Percentiles rank a stretch among this genome's conserved stretches.
These are phyloP conservation scores for Balearica regulorum DNA, from an alignment of 2,797 vertebrate species.

Conservation along the genomic window DNA sequence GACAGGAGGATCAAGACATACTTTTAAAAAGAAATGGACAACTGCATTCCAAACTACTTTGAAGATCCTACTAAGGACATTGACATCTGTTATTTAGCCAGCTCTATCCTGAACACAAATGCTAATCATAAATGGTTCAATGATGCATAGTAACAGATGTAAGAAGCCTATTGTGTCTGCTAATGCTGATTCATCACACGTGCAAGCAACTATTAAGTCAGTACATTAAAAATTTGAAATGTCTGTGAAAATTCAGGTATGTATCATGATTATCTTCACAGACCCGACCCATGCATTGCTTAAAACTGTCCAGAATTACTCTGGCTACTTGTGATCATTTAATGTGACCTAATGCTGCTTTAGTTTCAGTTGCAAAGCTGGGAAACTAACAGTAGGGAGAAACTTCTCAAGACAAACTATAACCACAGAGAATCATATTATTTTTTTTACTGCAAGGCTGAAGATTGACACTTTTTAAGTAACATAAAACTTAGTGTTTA, in stretches of 20 bases:
- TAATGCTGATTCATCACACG: not conserved
- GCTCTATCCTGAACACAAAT: not conserved
- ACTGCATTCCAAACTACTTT: not conserved
- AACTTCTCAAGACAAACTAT: not conserved
- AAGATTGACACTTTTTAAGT: not conserved
- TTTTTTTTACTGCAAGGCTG: not conserved
- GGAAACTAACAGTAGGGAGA: not conserved
- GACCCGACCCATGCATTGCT: not conserved
- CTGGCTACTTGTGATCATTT: not conserved
- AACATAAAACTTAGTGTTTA: not conserved
- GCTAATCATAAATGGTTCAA: not conserved
- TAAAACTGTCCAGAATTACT: not conserved
- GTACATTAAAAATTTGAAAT: not conserved
- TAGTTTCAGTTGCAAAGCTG: not conserved
- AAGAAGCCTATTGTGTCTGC: not conserved
- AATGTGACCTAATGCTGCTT: not conserved
- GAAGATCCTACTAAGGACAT: not conserved
- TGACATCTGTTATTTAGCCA: not conserved
- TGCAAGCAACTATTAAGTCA: not conserved
- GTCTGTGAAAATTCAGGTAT: not conserved
- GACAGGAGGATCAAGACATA: not conserved
- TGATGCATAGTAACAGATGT: not conserved
- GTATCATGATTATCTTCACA: not conserved
- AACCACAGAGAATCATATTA: accelerated
- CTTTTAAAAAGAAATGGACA: not conserved